phyloP scores from a whole-genome alignment of 2,113 vertebrate genomes.

The Petrocephalus zakoni region DNA sequence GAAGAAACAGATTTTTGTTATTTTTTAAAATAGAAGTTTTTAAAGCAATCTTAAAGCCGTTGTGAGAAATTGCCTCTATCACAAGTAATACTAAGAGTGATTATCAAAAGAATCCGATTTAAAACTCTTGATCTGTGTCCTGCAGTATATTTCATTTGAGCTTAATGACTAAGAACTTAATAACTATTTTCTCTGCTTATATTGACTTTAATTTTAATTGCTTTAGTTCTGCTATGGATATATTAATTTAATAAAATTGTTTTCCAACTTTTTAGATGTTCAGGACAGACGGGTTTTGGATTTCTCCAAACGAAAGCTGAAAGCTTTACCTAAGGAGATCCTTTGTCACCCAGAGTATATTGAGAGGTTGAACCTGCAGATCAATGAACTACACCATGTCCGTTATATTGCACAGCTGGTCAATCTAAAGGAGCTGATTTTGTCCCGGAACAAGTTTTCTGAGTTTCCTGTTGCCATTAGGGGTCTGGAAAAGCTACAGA shows the following conservation, averaged over 20 bases:
- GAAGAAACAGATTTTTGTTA: no score
- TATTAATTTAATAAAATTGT: background rate
- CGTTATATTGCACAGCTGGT: constrained; percentile 29
- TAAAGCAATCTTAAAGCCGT: no score
- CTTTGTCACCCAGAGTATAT: background rate
- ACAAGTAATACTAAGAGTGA: background rate
- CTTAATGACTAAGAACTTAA: background rate
- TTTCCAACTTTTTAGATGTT: background rate
- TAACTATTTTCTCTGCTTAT: background rate
- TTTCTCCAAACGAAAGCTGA: constrained; percentile 15
- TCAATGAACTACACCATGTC: constrained; percentile 41
- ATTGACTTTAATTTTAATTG: background rate
- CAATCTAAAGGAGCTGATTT: constrained; percentile 45
- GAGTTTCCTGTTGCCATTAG: constrained; percentile 48
- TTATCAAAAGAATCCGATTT: background rate
- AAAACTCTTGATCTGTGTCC: background rate
- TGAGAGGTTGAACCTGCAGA: background rate
- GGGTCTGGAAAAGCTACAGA: constrained; percentile 46
- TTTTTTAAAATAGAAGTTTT: no score
- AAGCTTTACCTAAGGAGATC: background rate
- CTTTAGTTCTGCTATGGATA: background rate
- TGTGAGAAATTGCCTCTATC: background rate
- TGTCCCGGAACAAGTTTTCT: constrained; percentile 48
- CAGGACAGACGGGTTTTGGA: background rate
- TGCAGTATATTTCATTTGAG: background rate